phyloP scores from a whole-genome alignment of 2,797 vertebrate genomes.

The Florisuga fusca region DNA sequence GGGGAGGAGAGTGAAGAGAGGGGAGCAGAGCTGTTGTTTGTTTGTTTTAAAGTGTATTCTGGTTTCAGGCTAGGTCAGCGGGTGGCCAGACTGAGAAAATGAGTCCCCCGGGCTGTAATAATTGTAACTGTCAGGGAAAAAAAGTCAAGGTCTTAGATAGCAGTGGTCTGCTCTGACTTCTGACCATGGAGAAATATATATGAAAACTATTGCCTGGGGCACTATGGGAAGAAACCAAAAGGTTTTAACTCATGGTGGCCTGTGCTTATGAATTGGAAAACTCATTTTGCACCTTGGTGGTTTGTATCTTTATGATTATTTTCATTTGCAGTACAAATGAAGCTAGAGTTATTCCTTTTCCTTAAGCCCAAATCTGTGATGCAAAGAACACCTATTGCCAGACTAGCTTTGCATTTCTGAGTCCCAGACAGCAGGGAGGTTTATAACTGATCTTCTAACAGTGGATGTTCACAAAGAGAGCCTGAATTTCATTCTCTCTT shows the following conservation, averaged over 20 bases:
- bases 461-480: not conserved
- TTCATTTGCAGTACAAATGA: slow-evolving; percentile 21
- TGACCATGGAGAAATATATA: slow-evolving; percentile 76
- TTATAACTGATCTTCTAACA: not conserved
- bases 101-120: slow-evolving; percentile 79
- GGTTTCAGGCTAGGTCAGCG: slow-evolving; percentile 74
- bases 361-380: not conserved
- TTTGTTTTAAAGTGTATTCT: slow-evolving; percentile 72
- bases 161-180: slow-evolving; percentile 74
- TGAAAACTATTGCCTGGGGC: slow-evolving; percentile 68
- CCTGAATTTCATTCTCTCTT: not conserved
- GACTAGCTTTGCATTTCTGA: not conserved
- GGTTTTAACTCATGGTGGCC: slow-evolving; percentile 63
- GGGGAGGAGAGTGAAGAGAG: slow-evolving; percentile 25
- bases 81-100: slow-evolving; percentile 76
- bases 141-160: slow-evolving; percentile 80
- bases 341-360: not conserved
- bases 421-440: not conserved
- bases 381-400: not conserved
- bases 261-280: slow-evolving; percentile 38
- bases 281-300: slow-evolving; percentile 59
- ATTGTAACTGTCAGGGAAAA: slow-evolving; percentile 80
- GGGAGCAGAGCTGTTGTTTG: slow-evolving; percentile 68
- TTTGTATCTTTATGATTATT: slow-evolving; percentile 42
- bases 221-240: slow-evolving; percentile 55